Conservation (phyloP, 2,888 invertebrate species). For the Oscheius sp. region DNA sequence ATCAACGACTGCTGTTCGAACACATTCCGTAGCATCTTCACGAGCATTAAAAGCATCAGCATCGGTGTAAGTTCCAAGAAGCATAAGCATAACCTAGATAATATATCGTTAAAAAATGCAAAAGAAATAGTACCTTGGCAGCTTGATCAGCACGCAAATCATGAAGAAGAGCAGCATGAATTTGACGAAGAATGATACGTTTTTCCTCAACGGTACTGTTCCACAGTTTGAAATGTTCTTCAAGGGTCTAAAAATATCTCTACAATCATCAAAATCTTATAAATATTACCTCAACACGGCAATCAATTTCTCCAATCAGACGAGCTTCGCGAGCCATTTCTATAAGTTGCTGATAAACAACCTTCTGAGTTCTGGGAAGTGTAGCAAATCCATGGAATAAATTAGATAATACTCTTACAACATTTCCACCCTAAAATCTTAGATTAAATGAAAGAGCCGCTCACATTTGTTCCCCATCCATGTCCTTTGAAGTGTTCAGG, state of each 20-base stretch:
- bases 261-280: background rate
- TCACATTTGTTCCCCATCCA: conserved; percentile 63
- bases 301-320: conserved; percentile 52
- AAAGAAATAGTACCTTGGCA: conserved; percentile 55
- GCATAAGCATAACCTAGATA: conserved; percentile 85
- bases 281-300: conserved; percentile 39
- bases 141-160: conserved; percentile 79
- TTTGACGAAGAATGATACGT: conserved; percentile 59
- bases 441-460: background rate
- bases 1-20: conserved; percentile 86
- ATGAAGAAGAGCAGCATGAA: conserved; percentile 64
- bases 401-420: conserved; percentile 83
- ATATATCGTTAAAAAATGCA: too few species aligned
- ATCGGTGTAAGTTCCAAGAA: conserved; percentile 94
- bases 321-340: conserved; percentile 46
- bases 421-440: conserved; percentile 63
- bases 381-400: conserved; percentile 90
- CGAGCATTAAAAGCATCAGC: conserved; percentile 91
- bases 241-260: conserved; percentile 36
- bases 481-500: conserved; percentile 55
- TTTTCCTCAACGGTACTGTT: conserved; percentile 53
- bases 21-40: conserved; percentile 91
- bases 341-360: conserved; percentile 77
- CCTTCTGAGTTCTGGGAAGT: conserved; percentile 85
- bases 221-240: conserved; percentile 56